These are phyloP conservation scores for Bergia sp. DNA, from an alignment of 92 coral and sea anemone species.

Conservation along the genomic window DNA sequence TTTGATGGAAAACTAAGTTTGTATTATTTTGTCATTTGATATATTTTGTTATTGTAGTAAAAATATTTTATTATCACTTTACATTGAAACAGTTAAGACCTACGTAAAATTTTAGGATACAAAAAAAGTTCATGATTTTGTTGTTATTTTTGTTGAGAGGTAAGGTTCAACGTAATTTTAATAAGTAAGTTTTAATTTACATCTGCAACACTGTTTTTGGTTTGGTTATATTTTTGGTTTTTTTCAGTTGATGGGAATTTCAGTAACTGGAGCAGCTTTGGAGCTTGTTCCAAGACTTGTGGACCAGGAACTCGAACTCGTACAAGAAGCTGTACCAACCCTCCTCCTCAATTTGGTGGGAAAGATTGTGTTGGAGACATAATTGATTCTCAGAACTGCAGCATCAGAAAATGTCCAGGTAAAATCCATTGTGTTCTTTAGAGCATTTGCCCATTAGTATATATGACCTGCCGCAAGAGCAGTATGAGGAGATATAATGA, in stretches of 20 bases:
- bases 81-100: too few relatives aligned
- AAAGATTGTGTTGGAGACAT: not conserved
- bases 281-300: slow-evolving; percentile 19
- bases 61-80: too few relatives aligned
- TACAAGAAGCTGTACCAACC: slow-evolving; percentile 21
- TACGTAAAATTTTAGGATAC: too few relatives aligned
- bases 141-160: too few relatives aligned
- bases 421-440: not conserved
- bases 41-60: too few relatives aligned
- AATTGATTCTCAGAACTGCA: slow-evolving; percentile 21
- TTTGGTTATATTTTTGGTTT: too few relatives aligned
- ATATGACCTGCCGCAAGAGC: not conserved
- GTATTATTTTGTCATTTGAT: too few relatives aligned
- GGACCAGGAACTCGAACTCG: slow-evolving; percentile 9
- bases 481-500: too few relatives aligned
- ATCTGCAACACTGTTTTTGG: too few relatives aligned
- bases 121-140: too few relatives aligned
- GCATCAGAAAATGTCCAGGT: slow-evolving; percentile 20
- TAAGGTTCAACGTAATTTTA: not conserved
- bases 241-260: not conserved
- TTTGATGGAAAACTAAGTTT: too few relatives aligned
- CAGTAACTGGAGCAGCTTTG: not conserved
- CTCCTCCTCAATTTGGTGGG: slow-evolving; percentile 20
- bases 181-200: too few relatives aligned
- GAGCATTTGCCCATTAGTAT: not conserved